Conservation (phyloP, 2,113 vertebrate genomes). For the Scatophagus argus region DNA sequence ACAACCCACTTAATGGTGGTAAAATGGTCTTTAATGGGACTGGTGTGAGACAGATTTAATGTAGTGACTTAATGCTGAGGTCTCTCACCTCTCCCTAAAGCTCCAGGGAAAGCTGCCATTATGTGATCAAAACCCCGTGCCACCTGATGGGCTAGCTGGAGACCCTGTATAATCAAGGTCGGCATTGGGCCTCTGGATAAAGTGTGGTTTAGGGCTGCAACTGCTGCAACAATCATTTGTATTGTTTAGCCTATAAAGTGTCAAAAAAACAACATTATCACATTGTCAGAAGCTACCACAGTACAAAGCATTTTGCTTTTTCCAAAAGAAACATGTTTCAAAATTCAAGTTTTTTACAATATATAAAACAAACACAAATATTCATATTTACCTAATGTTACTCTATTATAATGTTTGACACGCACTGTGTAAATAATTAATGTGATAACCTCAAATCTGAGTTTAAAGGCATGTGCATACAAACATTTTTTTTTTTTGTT, state of each 20-base stretch:
- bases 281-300: not conserved
- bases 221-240: not conserved
- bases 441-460: not conserved
- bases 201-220: not conserved
- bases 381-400: not conserved
- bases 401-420: not conserved
- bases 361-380: not conserved
- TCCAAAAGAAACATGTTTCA: not conserved
- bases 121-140: conserved; percentile 62
- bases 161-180: conserved; percentile 61
- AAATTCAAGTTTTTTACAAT: too few relatives aligned
- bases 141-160: conserved; percentile 41
- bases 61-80: conserved; percentile 66
- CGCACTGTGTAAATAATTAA: not conserved
- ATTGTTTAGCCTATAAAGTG: not conserved
- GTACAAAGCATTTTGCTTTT: not conserved
- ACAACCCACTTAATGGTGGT: conserved; percentile 69
- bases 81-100: conserved; percentile 56
- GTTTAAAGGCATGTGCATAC: too few relatives aligned
- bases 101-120: conserved; percentile 54
- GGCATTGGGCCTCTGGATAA: conserved; percentile 36
- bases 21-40: conserved; percentile 67
- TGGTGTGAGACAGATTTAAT: conserved; percentile 68
- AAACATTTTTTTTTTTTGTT: too few relatives aligned
- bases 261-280: not conserved